Conservation (phyloP, 2,888 invertebrate species). For the Pocota personata region DNA sequence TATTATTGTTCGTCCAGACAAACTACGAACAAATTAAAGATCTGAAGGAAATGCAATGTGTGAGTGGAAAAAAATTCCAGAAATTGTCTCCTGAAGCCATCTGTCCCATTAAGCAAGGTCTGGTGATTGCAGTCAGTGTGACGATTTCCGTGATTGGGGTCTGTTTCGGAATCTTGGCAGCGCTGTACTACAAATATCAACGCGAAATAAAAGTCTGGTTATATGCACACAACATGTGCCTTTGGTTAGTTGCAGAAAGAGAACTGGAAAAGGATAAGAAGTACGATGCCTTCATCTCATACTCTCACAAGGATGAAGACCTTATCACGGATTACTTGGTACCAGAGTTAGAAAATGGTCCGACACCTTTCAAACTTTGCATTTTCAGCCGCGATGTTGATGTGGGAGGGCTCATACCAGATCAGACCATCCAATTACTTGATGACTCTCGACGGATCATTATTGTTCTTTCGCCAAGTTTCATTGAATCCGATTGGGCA, state of each 20-base stretch:
- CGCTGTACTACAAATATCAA: slow-evolving; percentile 85
- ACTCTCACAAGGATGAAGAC: slow-evolving; percentile 89
- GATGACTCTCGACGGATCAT: slow-evolving; percentile 88
- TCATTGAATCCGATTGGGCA: slow-evolving; percentile 90
- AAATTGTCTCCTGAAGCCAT: slow-evolving; percentile 80
- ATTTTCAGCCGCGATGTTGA: slow-evolving; percentile 90
- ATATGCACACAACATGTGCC: slow-evolving; percentile 85
- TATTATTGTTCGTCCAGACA: slow-evolving; percentile 85
- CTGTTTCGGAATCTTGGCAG: slow-evolving; percentile 82
- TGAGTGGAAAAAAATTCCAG: slow-evolving; percentile 74
- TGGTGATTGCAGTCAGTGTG: slow-evolving; percentile 81
- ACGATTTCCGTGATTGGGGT: slow-evolving; percentile 83
- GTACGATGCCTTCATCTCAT: slow-evolving; percentile 92
- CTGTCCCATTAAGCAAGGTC: slow-evolving; percentile 81
- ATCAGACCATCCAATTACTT: slow-evolving; percentile 88
- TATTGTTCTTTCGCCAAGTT: slow-evolving; percentile 88
- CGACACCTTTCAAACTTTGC: slow-evolving; percentile 87
- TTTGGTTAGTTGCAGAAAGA: slow-evolving; percentile 87
- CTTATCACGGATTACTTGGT: slow-evolving; percentile 87
- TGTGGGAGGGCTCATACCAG: slow-evolving; percentile 89
- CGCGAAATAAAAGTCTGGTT: slow-evolving; percentile 88
- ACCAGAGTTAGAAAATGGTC: slow-evolving; percentile 86
- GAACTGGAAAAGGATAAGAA: slow-evolving; percentile 86
- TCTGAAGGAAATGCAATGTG: slow-evolving; percentile 78
- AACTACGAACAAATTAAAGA: slow-evolving; percentile 80